phyloP scores from a whole-genome alignment of 2,888 invertebrate species.

The Lysandra bellargus region DNA sequence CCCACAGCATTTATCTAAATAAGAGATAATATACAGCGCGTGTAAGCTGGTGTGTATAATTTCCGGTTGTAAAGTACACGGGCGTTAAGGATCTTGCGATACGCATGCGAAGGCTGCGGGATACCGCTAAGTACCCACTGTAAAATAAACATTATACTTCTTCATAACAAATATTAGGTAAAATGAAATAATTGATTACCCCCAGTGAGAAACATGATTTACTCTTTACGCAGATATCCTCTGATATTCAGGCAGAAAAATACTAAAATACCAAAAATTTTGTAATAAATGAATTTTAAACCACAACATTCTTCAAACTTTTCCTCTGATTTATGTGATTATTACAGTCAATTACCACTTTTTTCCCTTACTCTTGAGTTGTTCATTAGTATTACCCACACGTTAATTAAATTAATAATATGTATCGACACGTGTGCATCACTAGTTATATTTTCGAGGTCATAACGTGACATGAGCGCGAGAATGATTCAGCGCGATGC shows the following conservation, averaged over 20 bases:
- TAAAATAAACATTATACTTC: background rate
- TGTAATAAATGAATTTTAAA: background rate
- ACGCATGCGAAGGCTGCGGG: background rate
- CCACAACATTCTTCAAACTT: background rate
- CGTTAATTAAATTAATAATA: background rate
- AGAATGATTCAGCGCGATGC: conserved; percentile 69
- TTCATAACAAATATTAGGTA: background rate
- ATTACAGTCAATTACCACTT: background rate
- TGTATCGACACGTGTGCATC: conserved; percentile 51
- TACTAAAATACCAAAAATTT: background rate
- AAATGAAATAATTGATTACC: background rate
- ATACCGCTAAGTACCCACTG: background rate
- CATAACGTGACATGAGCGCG: conserved; percentile 66
- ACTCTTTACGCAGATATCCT: background rate
- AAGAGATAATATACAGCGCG: background rate
- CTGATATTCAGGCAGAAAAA: background rate
- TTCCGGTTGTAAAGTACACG: conserved; percentile 14
- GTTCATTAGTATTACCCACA: background rate
- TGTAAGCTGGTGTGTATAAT: conserved; percentile 7
- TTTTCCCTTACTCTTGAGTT: background rate
- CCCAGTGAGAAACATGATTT: background rate
- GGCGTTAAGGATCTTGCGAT: background rate
- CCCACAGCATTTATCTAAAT: background rate
- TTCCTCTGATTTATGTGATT: background rate
- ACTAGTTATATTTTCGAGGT: conserved; percentile 66